phyloP scores from a whole-genome alignment of 2,797 vertebrate genomes.

The Tiaroga cobitis region DNA sequence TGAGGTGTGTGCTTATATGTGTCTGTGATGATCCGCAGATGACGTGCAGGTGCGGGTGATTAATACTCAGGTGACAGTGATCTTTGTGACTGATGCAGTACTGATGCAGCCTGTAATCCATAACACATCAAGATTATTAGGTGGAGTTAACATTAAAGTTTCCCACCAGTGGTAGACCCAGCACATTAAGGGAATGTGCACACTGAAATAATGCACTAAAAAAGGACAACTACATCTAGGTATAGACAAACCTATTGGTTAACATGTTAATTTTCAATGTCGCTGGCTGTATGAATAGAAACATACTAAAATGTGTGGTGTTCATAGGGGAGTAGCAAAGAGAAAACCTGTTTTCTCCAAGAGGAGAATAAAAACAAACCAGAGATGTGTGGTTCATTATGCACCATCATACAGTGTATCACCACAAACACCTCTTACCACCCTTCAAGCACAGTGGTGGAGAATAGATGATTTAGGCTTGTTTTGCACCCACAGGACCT shows the following conservation, averaged over 20 bases:
- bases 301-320: not conserved
- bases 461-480: conserved; percentile 15
- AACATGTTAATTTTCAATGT: not conserved
- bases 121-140: not conserved
- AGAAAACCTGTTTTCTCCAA: not conserved
- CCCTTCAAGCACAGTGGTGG: not conserved
- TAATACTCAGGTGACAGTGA: no score
- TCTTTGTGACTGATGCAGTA: no score
- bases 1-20: no score
- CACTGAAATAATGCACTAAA: not conserved
- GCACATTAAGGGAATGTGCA: no score
- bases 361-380: not conserved
- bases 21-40: no score
- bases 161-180: not conserved
- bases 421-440: conserved; percentile 7
- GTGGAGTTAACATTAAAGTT: no score
- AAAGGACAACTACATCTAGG: not conserved
- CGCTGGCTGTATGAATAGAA: not conserved
- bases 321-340: not conserved
- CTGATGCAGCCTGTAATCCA: not conserved
- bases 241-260: not conserved
- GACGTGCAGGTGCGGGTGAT: no score
- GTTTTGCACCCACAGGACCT: not conserved
- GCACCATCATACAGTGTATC: not conserved
- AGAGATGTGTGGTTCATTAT: conserved; percentile 1